A percentile compares a stretch with the other conserved stretches of the same genome.
Evolutionary conservation across 1,140 invertebrate genomes (phyloP).

Genomic region (Aphelenchoides besseyi): DNA sequence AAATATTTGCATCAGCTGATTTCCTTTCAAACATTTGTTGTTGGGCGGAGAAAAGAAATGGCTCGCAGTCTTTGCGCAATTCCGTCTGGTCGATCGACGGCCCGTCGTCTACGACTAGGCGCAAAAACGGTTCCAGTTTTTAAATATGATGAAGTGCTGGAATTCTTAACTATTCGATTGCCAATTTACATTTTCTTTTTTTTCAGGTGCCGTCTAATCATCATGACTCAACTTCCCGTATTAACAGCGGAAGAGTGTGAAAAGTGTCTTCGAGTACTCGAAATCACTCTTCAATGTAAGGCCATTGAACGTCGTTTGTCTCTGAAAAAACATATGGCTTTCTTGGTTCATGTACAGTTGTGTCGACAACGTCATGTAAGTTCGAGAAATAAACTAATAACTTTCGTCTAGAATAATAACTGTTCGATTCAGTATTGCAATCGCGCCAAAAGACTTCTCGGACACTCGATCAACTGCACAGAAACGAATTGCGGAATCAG

Average conservation of each 20-base stretch:
- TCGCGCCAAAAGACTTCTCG: neutral
- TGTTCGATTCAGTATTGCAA: neutral
- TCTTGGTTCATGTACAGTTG: neutral
- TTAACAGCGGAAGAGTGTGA: slow-evolving; percentile 1
- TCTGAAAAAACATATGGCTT: neutral
- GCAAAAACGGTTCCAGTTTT: neutral
- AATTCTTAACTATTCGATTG: neutral
- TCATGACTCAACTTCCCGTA: neutral
- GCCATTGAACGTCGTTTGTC: neutral
- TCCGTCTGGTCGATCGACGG: too few species aligned
- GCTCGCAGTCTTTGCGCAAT: too few species aligned
- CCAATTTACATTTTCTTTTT: neutral
- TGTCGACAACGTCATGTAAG: too few species aligned
- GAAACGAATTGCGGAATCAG: neutral
- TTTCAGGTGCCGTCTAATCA: neutral
- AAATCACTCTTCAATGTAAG: neutral
- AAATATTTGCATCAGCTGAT: too few species aligned
- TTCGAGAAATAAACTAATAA: too few species aligned
- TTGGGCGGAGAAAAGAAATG: too few species aligned
- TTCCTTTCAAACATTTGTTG: too few species aligned
- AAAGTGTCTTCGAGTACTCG: neutral
- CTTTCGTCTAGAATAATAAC: neutral
- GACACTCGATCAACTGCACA: neutral
- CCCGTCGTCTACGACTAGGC: neutral
- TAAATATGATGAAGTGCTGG: neutral